Evolutionary conservation across 2,797 vertebrate species (phyloP).

Genomic region (Diplodus puntazzo): DNA sequence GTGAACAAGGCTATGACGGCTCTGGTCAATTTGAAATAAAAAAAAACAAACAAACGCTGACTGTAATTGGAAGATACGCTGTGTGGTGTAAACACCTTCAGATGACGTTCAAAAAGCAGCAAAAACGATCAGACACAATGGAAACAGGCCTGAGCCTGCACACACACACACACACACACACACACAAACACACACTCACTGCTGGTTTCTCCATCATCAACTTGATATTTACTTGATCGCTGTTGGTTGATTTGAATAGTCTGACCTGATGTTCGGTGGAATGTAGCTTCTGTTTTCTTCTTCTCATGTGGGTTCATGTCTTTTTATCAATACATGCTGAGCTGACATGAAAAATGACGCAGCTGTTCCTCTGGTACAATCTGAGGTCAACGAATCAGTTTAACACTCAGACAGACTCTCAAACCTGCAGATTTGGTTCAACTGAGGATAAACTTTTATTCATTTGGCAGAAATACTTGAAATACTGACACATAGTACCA

Average conservation of each 20-base stretch:
- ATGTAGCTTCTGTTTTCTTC: constrained; percentile 58
- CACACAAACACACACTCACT: background rate
- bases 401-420: constrained; percentile 8
- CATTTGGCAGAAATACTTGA: constrained; percentile 1
- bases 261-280: constrained; percentile 37
- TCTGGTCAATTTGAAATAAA: constrained; percentile 4
- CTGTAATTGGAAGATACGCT: background rate
- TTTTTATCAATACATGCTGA: constrained; percentile 23
- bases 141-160: constrained; percentile 51
- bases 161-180: constrained; percentile 22
- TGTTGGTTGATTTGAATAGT: constrained; percentile 40
- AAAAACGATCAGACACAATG: constrained; percentile 40
- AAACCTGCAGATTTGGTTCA: constrained; percentile 18
- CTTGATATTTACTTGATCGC: constrained; percentile 54
- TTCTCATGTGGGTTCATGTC: constrained; percentile 11
- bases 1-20: constrained; percentile 47
- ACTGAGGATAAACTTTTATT: background rate
- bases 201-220: constrained; percentile 47
- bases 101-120: constrained; percentile 23
- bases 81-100: constrained; percentile 7
- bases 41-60: background rate
- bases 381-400: constrained; percentile 4
- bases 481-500: background rate
- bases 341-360: constrained; percentile 8
- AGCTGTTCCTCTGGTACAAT: constrained; percentile 23